Evolutionary conservation across 2,888 invertebrate genomes (phyloP).

Genomic region (Liposcelis brunnea): DNA sequence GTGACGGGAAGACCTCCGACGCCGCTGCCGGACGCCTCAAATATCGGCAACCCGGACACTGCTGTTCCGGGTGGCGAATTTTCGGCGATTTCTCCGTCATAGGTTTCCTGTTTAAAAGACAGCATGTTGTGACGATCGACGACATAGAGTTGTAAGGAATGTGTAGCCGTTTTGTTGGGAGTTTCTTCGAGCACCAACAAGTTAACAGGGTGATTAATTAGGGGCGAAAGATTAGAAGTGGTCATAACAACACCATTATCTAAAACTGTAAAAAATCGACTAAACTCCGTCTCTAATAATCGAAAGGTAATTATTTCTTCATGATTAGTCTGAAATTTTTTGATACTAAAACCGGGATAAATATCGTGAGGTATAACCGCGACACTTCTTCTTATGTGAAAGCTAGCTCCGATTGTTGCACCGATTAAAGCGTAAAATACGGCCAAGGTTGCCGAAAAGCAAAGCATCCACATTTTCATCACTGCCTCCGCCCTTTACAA

Average conservation of each 20-base stretch:
- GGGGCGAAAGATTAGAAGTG: constrained; percentile 63
- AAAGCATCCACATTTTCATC: constrained; percentile 21
- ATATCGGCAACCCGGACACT: constrained; percentile 50
- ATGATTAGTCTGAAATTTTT: constrained; percentile 38
- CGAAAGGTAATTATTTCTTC: constrained; percentile 33
- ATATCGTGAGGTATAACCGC: constrained; percentile 74
- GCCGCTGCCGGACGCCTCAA: constrained; percentile 37
- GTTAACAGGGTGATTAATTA: constrained; percentile 65
- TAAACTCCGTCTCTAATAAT: constrained; percentile 60
- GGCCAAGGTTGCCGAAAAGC: constrained; percentile 16
- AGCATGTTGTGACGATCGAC: constrained; percentile 69
- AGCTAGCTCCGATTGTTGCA: constrained; percentile 16
- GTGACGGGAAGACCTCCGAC: constrained; percentile 49
- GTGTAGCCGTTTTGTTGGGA: constrained; percentile 60
- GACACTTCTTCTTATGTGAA: constrained; percentile 14
- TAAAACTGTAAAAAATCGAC: constrained; percentile 72
- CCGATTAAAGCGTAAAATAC: constrained; percentile 18
- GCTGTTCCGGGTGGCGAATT: constrained; percentile 55
- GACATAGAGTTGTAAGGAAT: constrained; percentile 63
- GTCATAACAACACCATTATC: constrained; percentile 83
- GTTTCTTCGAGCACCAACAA: constrained; percentile 67
- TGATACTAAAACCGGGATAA: constrained; percentile 75
- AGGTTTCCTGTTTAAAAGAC: constrained; percentile 46
- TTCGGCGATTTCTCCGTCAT: constrained; percentile 56
- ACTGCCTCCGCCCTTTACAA: constrained; percentile 15